phyloP scores from a whole-genome alignment of 2,113 vertebrate genomes.

The Petrocephalus zakoni region DNA sequence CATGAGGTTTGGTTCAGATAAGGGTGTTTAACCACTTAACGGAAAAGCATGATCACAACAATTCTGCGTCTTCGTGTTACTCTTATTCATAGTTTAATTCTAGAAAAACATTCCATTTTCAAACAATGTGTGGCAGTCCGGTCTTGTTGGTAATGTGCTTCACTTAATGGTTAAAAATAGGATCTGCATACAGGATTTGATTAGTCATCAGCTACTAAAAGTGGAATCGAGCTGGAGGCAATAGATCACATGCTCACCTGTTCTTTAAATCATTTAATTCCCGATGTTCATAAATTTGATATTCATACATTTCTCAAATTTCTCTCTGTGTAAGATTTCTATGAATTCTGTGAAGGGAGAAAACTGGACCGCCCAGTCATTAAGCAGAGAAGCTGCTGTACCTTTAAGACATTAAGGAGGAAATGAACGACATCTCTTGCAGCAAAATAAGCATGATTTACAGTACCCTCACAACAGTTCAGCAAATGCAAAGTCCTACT shows the following conservation, averaged over 20 bases:
- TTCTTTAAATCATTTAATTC: background rate
- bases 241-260: background rate
- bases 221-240: background rate
- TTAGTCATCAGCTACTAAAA: background rate
- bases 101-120: background rate
- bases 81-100: background rate
- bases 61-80: background rate
- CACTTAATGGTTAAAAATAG: constrained; percentile 5
- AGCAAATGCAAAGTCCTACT: background rate
- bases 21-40: background rate
- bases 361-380: background rate
- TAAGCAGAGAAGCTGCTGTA: background rate
- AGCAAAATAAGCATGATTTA: constrained; percentile 1
- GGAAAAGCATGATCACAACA: background rate
- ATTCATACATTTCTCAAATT: background rate
- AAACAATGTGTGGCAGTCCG: background rate
- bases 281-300: background rate
- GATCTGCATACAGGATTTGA: background rate
- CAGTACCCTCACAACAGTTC: background rate
- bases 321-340: background rate
- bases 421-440: background rate
- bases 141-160: background rate
- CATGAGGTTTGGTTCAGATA: background rate
- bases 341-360: background rate
- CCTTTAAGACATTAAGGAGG: constrained; percentile 4